phyloP scores from a whole-genome alignment of 2,888 invertebrate genomes.

The Drosophila testacea region DNA sequence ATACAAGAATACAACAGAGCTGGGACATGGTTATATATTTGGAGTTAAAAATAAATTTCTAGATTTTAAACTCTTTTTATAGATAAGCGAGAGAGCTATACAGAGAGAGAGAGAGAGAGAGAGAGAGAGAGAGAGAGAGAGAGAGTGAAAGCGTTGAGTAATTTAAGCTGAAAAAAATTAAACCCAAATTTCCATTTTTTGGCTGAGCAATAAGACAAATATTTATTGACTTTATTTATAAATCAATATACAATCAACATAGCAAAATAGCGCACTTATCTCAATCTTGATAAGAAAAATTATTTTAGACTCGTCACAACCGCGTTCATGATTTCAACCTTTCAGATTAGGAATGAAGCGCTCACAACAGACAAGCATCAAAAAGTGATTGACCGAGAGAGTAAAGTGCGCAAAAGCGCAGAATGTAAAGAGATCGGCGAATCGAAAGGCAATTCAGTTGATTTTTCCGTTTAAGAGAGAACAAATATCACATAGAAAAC shows the following conservation, averaged over 20 bases:
- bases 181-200: no score
- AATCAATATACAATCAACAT: background rate
- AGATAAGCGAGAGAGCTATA: no score
- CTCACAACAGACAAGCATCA: background rate
- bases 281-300: background rate
- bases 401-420: background rate
- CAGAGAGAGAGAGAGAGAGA: no score
- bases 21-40: no score
- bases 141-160: no score
- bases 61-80: no score
- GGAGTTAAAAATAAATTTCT: no score
- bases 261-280: background rate
- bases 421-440: constrained; percentile 1
- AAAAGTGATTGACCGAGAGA: background rate
- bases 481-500: background rate
- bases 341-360: background rate
- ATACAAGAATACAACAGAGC: no score
- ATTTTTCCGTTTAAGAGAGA: background rate
- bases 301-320: background rate
- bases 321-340: no score
- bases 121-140: no score
- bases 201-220: background rate
- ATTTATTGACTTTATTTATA: background rate
- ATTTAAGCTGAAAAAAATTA: no score
- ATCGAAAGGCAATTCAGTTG: constrained; percentile 17